Percentiles rank a stretch among this genome's conserved stretches.
These are phyloP conservation scores for Diachasmimorpha longicaudata DNA, from an alignment of 1,140 invertebrate species.

Conservation along the genomic window DNA sequence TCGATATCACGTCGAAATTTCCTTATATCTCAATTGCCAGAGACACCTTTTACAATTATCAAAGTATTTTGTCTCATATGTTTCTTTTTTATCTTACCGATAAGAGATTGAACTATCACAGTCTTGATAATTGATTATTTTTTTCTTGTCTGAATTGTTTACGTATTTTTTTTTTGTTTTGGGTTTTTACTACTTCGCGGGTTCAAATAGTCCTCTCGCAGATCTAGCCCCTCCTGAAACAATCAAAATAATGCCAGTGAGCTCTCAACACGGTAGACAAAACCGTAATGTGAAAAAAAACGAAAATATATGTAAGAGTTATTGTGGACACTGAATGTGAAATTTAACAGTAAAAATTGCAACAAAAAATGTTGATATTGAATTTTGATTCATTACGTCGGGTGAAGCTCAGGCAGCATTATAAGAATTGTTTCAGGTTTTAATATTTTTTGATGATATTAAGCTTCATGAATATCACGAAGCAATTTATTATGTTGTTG, in stretches of 20 bases:
- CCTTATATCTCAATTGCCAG: background rate
- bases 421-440: constrained; percentile 63
- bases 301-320: background rate
- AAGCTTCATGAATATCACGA: background rate
- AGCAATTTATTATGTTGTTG: background rate
- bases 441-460: background rate
- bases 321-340: constrained; percentile 5
- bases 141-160: background rate
- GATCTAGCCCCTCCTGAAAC: constrained; percentile 61
- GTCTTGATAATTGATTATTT: background rate
- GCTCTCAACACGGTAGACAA: constrained; percentile 34
- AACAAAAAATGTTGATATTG: constrained; percentile 32
- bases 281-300: background rate
- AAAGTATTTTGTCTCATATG: too few relatives aligned
- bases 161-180: background rate
- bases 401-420: constrained; percentile 61
- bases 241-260: constrained; percentile 64
- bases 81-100: background rate
- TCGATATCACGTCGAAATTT: too few relatives aligned
- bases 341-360: background rate
- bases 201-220: background rate
- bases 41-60: background rate
- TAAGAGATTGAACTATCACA: background rate
- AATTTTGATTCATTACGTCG: constrained; percentile 31
- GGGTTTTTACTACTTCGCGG: background rate